phyloP scores from a whole-genome alignment of 2,797 vertebrate species.

The Phataginus tricuspis region DNA sequence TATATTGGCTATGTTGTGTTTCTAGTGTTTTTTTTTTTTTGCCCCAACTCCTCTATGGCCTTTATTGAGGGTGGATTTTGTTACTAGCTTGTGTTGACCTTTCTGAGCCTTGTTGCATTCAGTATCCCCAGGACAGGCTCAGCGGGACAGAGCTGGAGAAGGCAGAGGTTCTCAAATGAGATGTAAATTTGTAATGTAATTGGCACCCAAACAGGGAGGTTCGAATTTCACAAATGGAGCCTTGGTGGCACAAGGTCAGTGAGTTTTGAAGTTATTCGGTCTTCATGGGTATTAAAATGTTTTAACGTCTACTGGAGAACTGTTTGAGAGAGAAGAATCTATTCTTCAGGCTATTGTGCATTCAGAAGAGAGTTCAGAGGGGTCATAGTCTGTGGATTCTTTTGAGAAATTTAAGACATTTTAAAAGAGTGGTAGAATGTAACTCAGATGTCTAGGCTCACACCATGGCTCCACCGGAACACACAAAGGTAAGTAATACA shows the following conservation, averaged over 20 bases:
- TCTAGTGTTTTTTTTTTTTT: background rate
- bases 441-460: background rate
- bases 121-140: background rate
- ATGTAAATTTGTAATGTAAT: background rate
- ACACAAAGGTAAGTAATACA: background rate
- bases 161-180: background rate
- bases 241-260: background rate
- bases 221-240: slow-evolving; percentile 1
- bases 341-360: background rate
- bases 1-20: background rate
- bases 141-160: background rate
- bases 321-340: background rate
- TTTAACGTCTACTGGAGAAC: background rate
- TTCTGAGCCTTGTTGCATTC: background rate
- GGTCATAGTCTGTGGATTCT: background rate
- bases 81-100: background rate
- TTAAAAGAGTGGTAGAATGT: background rate
- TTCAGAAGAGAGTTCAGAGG: slow-evolving; percentile 1
- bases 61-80: background rate
- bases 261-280: slow-evolving; percentile 43
- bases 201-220: background rate
- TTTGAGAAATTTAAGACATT: background rate
- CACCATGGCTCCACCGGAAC: background rate
- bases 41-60: background rate
- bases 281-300: background rate